These are phyloP conservation scores for Plusia festucae DNA, from an alignment of 2,888 invertebrate species.

Conservation along the genomic window DNA sequence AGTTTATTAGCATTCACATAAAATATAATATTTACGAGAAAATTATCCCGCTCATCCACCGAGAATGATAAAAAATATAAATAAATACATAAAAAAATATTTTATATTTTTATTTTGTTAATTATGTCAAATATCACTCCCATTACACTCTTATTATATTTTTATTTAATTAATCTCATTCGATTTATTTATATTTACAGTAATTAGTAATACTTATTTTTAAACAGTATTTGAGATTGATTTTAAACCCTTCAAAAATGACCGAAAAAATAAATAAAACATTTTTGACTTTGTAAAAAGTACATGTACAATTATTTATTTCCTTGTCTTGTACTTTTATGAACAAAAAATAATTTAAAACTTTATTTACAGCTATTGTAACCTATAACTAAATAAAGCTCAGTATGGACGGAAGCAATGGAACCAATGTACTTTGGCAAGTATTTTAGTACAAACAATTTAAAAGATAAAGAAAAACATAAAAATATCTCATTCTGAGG, in stretches of 20 bases:
- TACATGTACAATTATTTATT: constrained; percentile 37
- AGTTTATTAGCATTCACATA: constrained; percentile 66
- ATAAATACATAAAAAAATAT: constrained; percentile 29
- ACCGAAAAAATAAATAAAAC: constrained; percentile 21
- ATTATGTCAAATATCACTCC: constrained; percentile 41
- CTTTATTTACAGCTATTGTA: constrained; percentile 67
- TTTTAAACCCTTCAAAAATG: constrained; percentile 30
- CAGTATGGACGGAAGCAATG: constrained; percentile 74
- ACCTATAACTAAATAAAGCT: constrained; percentile 80
- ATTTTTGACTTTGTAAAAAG: constrained; percentile 35
- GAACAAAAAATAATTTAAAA: constrained; percentile 60
- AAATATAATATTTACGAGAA: constrained; percentile 43
- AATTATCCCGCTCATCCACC: constrained; percentile 68
- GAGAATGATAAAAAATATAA: constrained; percentile 67
- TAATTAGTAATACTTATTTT: constrained; percentile 48
- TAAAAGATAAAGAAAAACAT: constrained; percentile 39
- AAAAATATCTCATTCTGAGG: constrained; percentile 15
- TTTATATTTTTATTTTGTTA: constrained; percentile 35
- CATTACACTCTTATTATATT: constrained; percentile 34
- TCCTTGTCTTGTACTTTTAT: constrained; percentile 57
- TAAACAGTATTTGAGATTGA: constrained; percentile 45
- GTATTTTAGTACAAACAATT: constrained; percentile 49
- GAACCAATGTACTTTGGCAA: constrained; percentile 45
- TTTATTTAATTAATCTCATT: constrained; percentile 59
- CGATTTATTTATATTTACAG: constrained; percentile 56